Evolutionary conservation across 2,113 vertebrate genomes (phyloP).

Genomic region (Cinclus cinclus): DNA sequence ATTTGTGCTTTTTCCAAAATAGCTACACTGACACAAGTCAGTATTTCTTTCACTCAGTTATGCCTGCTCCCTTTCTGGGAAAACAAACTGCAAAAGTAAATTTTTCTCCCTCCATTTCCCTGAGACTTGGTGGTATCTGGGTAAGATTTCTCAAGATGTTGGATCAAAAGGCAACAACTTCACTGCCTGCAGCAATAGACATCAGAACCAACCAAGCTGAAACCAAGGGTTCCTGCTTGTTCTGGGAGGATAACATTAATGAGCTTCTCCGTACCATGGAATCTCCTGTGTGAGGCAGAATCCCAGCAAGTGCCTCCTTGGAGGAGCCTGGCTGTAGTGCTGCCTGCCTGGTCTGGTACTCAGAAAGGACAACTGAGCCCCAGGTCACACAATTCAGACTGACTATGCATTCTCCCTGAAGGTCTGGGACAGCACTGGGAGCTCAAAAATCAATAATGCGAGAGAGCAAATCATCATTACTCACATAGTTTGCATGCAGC

Average conservation of each 20-base stretch:
- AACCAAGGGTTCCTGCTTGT: background rate
- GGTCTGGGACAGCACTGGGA: background rate
- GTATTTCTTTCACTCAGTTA: background rate
- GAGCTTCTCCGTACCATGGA: background rate
- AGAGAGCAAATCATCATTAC: slow-evolving; percentile 31
- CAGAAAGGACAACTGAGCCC: background rate
- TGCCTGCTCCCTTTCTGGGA: background rate
- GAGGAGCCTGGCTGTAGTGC: background rate
- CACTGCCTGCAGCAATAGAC: background rate
- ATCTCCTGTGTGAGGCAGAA: background rate
- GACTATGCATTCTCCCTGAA: background rate
- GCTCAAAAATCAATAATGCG: background rate
- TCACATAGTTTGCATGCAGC: slow-evolving; percentile 94
- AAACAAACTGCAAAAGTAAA: background rate
- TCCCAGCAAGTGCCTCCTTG: background rate
- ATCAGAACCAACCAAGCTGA: background rate
- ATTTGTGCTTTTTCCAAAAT: background rate
- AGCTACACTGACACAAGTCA: background rate
- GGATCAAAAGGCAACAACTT: background rate
- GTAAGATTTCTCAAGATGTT: background rate
- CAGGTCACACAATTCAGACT: background rate
- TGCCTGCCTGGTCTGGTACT: background rate
- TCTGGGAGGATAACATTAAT: background rate
- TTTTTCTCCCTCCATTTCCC: background rate
- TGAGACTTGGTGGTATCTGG: background rate